Evolutionary conservation across 1,140 invertebrate genomes (phyloP).

Genomic region (Sycophaga agraensis): DNA sequence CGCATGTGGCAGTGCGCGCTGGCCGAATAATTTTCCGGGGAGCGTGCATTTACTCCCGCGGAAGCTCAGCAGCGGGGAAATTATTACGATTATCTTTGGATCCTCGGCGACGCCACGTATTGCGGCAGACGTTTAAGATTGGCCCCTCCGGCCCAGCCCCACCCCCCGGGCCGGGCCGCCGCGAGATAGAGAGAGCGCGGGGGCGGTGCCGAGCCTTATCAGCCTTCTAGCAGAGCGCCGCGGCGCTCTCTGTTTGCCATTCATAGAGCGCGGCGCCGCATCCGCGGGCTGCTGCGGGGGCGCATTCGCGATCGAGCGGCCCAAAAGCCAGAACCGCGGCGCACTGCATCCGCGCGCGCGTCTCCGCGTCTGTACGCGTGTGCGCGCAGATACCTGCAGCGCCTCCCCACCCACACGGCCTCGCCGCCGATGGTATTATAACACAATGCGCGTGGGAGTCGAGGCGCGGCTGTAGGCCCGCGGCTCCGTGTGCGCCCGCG

Average conservation of each 20-base stretch:
- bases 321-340: not conserved
- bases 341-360: not conserved
- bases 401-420: not conserved
- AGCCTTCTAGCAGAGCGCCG: too few species aligned
- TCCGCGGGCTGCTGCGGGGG: too few species aligned
- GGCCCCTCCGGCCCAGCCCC: not conserved
- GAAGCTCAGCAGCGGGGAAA: not conserved
- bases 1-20: not conserved
- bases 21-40: not conserved
- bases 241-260: not conserved
- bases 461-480: too few species aligned
- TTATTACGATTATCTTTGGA: constrained; percentile 1
- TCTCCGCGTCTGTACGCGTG: not conserved
- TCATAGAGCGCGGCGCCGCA: too few species aligned
- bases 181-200: not conserved
- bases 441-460: too few species aligned
- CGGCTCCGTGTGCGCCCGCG: too few species aligned
- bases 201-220: too few species aligned
- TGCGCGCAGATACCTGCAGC: not conserved
- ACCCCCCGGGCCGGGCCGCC: not conserved
- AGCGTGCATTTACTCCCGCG: not conserved
- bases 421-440: too few species aligned
- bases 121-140: not conserved
- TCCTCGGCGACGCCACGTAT: not conserved
- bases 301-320: not conserved